phyloP scores from a whole-genome alignment of 2,888 invertebrate species.

The Rhamnusium bicolor region DNA sequence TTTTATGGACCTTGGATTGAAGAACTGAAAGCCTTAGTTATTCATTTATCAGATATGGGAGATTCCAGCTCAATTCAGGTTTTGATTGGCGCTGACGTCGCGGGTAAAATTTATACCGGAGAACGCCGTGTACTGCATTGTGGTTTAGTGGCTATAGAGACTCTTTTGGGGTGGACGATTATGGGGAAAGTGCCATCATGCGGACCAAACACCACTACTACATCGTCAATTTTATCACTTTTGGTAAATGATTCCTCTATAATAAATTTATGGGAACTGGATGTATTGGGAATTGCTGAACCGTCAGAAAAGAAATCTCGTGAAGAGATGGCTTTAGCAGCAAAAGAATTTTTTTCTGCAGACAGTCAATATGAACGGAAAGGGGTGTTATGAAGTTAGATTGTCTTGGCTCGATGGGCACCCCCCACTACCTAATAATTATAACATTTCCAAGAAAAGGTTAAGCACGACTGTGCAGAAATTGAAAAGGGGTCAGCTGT shows the following conservation, averaged over 20 bases:
- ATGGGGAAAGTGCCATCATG: slow-evolving; percentile 24
- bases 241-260: slow-evolving; percentile 6
- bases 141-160: slow-evolving; percentile 36
- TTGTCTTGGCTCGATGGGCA: slow-evolving; percentile 45
- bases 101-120: slow-evolving; percentile 35
- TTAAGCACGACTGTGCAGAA: slow-evolving; percentile 25
- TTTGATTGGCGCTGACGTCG: slow-evolving; percentile 37
- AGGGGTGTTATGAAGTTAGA: slow-evolving; percentile 43
- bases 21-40: slow-evolving; percentile 11
- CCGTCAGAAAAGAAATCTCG: slow-evolving; percentile 23
- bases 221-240: not conserved
- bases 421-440: slow-evolving; percentile 38
- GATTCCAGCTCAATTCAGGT: slow-evolving; percentile 30
- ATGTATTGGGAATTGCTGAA: slow-evolving; percentile 34
- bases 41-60: slow-evolving; percentile 17
- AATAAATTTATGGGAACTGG: slow-evolving; percentile 34
- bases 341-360: slow-evolving; percentile 38
- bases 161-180: slow-evolving; percentile 24
- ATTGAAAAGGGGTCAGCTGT: slow-evolving; percentile 17
- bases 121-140: slow-evolving; percentile 24
- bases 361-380: slow-evolving; percentile 35
- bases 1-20: slow-evolving; percentile 21
- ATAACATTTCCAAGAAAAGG: slow-evolving; percentile 36
- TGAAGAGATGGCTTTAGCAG: slow-evolving; percentile 23
- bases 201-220: not conserved